These are phyloP conservation scores for Carassius carassius DNA, from an alignment of 2,113 vertebrate species.

Conservation along the genomic window DNA sequence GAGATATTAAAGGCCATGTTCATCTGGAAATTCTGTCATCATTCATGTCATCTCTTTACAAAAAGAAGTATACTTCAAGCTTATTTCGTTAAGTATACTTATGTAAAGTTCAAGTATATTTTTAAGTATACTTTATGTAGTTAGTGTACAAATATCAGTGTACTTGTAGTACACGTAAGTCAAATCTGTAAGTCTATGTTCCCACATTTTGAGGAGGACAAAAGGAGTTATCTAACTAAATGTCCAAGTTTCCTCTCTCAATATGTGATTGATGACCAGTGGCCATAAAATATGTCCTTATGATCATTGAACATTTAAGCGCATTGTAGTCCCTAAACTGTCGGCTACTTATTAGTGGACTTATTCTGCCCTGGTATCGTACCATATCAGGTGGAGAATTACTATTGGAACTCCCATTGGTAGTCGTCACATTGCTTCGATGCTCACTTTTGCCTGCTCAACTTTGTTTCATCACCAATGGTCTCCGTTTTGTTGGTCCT, in stretches of 20 bases:
- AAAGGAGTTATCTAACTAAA: background rate
- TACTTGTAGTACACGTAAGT: no score
- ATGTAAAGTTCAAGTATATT: no score
- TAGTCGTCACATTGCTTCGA: background rate
- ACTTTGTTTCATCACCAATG: background rate
- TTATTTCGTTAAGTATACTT: no score
- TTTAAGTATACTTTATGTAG: no score
- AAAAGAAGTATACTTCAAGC: no score
- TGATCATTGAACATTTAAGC: background rate
- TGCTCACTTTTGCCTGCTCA: background rate
- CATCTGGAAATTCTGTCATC: background rate
- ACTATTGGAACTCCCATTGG: background rate
- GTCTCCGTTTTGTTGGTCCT: background rate
- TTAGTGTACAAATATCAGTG: no score
- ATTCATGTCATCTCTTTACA: no score
- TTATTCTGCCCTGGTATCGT: background rate
- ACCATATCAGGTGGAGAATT: background rate
- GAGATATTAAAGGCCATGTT: background rate
- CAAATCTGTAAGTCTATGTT: background rate
- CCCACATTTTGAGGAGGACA: no score
- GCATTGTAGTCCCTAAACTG: background rate
- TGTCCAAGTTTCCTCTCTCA: background rate
- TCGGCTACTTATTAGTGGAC: background rate
- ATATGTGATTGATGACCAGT: background rate
- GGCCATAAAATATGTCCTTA: background rate